Base-by-base conservation (phyloP, 2,113 vertebrate genomes). In the Paradoxurus hermaphroditus region DNA sequence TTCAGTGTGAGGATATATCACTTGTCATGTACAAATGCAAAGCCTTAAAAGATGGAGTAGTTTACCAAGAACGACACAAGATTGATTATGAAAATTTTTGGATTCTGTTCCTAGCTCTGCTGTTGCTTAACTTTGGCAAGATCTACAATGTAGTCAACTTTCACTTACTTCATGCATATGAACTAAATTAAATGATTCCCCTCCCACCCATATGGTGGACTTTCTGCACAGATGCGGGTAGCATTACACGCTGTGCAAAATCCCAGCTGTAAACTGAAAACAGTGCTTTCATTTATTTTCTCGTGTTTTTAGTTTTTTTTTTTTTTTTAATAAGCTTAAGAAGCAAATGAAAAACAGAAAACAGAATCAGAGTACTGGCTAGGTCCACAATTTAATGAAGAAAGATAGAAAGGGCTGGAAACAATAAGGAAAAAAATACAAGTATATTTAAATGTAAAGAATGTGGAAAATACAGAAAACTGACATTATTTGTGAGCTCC, bases 201-300 rank as follows among this genome's bases (percentile, higher is more conserved):
- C 96, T 98, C 98, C 98, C 49, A 89, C 27, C 96, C 98, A 97
- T 98, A 98, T 98, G 98, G 97, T 98, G 62, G 93, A 86, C 59
- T 97, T 94, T 98, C 91, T 27, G 88, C 98, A 98, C 98, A 98
- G 98, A 98, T 99, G 98, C 90, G 98, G 49, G 95, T 94, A 67
- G 88, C 92, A 90, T 95, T 95, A 92, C 91, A 91, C 84, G 94
- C 84, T 96, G 97, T 95, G 96, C 87, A 97, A 98, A 98, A 98
- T 97, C 97, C 94, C 98, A 98, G 97, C 88, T 98, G 97, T 90
- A 98, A 97, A 96, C 77, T 23, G 29, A 68, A 77, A 86, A 97
- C 59, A 63, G 1, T 21, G 46, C 46, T 97, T 98, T 97, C 94
- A 56, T 56, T 98, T 86, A 82, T 97, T 92, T 92, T 92, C 49